Percentiles rank a stretch among this genome's conserved stretches.
Conservation (phyloP, 2,113 vertebrate genomes). For the Oophaga pumilio region DNA sequence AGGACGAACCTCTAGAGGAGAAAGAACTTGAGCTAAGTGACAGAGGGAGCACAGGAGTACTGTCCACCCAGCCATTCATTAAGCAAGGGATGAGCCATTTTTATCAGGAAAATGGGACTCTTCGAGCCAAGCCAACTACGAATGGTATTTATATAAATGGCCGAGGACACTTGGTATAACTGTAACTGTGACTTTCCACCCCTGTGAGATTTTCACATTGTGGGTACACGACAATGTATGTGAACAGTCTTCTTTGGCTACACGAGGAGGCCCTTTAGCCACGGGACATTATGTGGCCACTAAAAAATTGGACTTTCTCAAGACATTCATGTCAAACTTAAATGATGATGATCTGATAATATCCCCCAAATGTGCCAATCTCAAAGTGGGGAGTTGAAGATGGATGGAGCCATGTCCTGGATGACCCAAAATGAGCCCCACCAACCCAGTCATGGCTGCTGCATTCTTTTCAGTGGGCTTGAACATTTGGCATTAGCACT, state of each 20-base stretch:
- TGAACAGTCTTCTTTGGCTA: not conserved
- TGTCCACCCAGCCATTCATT: slow-evolving; percentile 67
- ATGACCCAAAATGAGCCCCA: not conserved
- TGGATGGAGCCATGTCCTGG: not conserved
- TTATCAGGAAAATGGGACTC: slow-evolving; percentile 81
- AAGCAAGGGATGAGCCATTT: slow-evolving; percentile 84
- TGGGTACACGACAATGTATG: not conserved
- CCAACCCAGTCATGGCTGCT: not conserved
- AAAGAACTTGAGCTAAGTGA: slow-evolving; percentile 64
- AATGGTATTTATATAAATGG: slow-evolving; percentile 85
- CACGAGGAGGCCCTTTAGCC: not conserved
- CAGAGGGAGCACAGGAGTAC: not conserved
- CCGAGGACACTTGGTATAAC: slow-evolving; percentile 80
- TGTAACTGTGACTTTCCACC: not conserved
- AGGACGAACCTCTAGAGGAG: slow-evolving; percentile 62
- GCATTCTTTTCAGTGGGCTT: not conserved
- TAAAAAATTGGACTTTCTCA: not conserved
- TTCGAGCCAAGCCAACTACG: slow-evolving; percentile 78
- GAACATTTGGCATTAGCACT: not conserved
- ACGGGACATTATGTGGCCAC: not conserved
- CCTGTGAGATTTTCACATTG: not conserved
- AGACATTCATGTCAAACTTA: not conserved
- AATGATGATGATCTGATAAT: not conserved
- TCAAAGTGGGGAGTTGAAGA: not conserved
- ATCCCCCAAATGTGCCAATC: not conserved